A percentile compares a stretch with the other conserved stretches of the same genome.
Evolutionary conservation across 2,797 vertebrate genomes (phyloP).

Genomic region (Linurgus olivaceus): DNA sequence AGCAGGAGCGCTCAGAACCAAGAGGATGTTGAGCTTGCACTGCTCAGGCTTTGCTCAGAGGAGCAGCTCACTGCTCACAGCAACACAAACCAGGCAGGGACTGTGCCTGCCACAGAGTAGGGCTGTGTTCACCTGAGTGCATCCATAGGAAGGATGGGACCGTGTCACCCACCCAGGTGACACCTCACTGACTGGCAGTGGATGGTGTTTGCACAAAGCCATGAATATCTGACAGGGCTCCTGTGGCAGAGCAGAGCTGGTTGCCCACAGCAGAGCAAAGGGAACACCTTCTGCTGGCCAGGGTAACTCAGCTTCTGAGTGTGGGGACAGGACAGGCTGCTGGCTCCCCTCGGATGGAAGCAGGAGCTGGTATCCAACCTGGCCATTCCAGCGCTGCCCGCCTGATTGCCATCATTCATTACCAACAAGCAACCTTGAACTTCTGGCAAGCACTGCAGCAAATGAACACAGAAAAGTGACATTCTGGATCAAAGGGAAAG

Average conservation of each 20-base stretch:
- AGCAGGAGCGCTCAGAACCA: background rate
- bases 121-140: rapidly evolving
- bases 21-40: background rate
- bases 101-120: rapidly evolving
- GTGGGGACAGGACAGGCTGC: rapidly evolving
- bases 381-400: rapidly evolving
- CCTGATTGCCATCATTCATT: background rate
- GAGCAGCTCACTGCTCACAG: background rate
- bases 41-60: background rate
- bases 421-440: background rate
- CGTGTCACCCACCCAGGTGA: rapidly evolving
- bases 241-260: background rate
- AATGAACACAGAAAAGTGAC: background rate
- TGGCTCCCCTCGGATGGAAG: background rate
- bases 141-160: background rate
- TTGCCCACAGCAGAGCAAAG: background rate
- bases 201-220: background rate
- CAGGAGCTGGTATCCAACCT: background rate
- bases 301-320: background rate
- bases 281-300: background rate
- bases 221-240: background rate
- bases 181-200: background rate
- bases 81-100: background rate
- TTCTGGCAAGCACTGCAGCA: background rate
- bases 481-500: background rate